phyloP scores from a whole-genome alignment of 1,140 invertebrate species.

The Panagrolaimus sp. region DNA sequence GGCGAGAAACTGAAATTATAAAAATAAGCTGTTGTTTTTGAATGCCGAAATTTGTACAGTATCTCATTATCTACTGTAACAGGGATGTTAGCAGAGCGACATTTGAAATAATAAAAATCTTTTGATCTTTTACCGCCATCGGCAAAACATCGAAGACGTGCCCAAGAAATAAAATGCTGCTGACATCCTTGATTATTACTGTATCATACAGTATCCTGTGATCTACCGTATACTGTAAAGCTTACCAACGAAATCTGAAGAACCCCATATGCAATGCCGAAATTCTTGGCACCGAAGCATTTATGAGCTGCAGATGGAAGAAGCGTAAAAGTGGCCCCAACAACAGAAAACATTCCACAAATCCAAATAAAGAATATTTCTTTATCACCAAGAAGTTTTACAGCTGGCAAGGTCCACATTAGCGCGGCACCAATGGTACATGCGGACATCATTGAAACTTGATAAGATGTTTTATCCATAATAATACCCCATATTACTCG shows the following conservation, averaged over 20 bases:
- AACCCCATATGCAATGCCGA: constrained; percentile 42
- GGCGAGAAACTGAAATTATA: constrained; percentile 27
- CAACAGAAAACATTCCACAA: constrained; percentile 22
- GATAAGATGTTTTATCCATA: constrained; percentile 46
- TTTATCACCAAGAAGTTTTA: constrained; percentile 28
- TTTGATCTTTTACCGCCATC: too few species aligned
- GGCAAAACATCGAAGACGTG: too few species aligned
- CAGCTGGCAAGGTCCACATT: constrained; percentile 40
- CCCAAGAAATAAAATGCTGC: too few species aligned
- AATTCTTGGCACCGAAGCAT: constrained; percentile 40
- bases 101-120: background rate
- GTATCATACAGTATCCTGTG: constrained; percentile 15
- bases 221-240: too few species aligned
- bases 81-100: too few species aligned
- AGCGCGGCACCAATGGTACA: constrained; percentile 39
- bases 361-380: constrained; percentile 29
- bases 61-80: too few species aligned
- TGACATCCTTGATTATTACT: too few species aligned
- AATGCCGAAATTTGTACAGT: too few species aligned
- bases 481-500: constrained; percentile 45
- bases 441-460: constrained; percentile 37
- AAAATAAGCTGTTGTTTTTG: background rate
- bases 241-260: constrained; percentile 39
- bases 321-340: constrained; percentile 43
- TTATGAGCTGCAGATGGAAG: constrained; percentile 39